A percentile compares a stretch with the other conserved stretches of the same genome.
Conservation (phyloP, 2,888 invertebrate species). For the Nomada hirtipes region DNA sequence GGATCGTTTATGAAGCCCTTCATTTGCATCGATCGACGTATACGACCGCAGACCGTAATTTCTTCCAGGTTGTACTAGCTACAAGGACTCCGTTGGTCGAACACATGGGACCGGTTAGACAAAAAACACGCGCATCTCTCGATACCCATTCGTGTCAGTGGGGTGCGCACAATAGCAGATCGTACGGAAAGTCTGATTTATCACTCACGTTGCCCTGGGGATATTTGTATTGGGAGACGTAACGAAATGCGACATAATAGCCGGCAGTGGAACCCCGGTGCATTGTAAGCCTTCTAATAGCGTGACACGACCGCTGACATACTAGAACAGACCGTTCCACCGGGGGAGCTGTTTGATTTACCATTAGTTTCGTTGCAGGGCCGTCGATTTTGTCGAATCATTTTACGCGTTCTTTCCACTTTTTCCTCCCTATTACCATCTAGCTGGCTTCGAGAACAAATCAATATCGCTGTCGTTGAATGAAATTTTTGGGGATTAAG, state of each 20-base stretch:
- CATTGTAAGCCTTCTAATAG: slow-evolving; percentile 82
- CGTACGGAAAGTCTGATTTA: slow-evolving; percentile 83
- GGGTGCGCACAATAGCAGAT: slow-evolving; percentile 79
- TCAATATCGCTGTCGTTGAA: background rate
- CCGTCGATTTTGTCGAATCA: slow-evolving; percentile 21
- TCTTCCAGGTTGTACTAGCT: slow-evolving; percentile 63
- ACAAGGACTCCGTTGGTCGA: slow-evolving; percentile 60
- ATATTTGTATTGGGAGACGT: slow-evolving; percentile 83
- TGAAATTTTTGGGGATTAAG: no score
- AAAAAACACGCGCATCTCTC: slow-evolving; percentile 62
- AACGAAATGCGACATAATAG: slow-evolving; percentile 84
- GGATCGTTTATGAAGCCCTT: slow-evolving; percentile 51
- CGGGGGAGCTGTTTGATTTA: slow-evolving; percentile 71
- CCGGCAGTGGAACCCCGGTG: slow-evolving; percentile 80
- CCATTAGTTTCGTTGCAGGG: slow-evolving; percentile 75
- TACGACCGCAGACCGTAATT: slow-evolving; percentile 65
- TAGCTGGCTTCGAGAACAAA: no score
- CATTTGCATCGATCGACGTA: slow-evolving; percentile 69
- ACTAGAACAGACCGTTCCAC: slow-evolving; percentile 45
- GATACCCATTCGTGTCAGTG: slow-evolving; percentile 74
- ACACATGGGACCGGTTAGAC: slow-evolving; percentile 70
- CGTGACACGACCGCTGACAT: slow-evolving; percentile 81
- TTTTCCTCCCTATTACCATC: background rate
- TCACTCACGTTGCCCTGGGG: slow-evolving; percentile 77
- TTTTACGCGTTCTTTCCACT: background rate